Conservation (phyloP, 2,113 vertebrate species). For the Oreochromis tanganicae region DNA sequence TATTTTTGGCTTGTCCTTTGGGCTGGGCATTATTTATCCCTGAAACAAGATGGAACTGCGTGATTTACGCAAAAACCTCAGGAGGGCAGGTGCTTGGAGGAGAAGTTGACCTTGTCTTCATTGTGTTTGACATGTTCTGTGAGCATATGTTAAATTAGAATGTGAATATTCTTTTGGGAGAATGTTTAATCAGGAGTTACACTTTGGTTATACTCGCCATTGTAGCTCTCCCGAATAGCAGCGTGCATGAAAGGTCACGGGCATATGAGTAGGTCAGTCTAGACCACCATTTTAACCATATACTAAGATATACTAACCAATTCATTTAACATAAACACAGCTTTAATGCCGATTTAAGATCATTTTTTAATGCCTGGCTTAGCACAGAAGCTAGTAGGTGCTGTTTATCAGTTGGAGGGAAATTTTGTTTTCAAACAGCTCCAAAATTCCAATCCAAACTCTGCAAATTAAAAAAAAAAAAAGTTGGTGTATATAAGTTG, state of each 20-base stretch:
- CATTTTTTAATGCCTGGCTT: not conserved
- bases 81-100: not conserved
- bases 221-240: not conserved
- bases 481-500: not conserved
- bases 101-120: not conserved
- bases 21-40: not conserved
- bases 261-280: not conserved
- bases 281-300: not conserved
- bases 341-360: not conserved
- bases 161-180: not conserved
- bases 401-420: not conserved
- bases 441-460: not conserved
- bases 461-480: not conserved
- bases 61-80: not conserved
- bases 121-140: not conserved
- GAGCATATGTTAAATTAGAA: not conserved
- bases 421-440: not conserved
- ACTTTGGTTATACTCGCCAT: not conserved
- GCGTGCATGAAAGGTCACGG: not conserved
- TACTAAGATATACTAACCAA: not conserved
- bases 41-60: not conserved
- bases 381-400: not conserved
- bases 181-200: not conserved
- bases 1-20: not conserved
- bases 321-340: rapidly evolving